Evolutionary conservation across 2,888 invertebrate species (phyloP), one percentile per base, ranked within the genome.

Genomic region (Polyommatus iphigenia): DNA sequence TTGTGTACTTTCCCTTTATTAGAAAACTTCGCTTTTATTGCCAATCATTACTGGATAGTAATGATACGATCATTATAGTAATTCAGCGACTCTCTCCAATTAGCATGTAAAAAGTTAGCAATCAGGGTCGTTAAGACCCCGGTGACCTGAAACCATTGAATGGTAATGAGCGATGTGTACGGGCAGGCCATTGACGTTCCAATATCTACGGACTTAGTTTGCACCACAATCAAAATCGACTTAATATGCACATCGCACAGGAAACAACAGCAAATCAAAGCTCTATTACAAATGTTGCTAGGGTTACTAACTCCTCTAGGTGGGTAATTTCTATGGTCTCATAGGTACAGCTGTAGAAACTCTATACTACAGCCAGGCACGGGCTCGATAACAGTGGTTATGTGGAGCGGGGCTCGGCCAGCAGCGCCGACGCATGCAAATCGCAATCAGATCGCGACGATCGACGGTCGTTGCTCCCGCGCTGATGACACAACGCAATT

Each of bases 381-480:
- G 20, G 13, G 32, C 4, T 32, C 24, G 41, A 59, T 77, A 59
- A 73, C 78, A 77, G 79, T 80, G 80, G 79, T 81, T 82, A 79
- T 78, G 81, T 81, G 82, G 81, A 78, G 81, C 79, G 79, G 76
- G 79, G 76, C 79, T 73, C 76, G 71, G 76, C 78, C 78, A 72
- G 54, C 32, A 80, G 81, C 85, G 86, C 85, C 83, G 85, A 88
- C 90, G 89, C 91, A 93, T 91, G 93, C 92, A 92, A 91, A 93
- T 91, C 90, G 88, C 91, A 92, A 94, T 93, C 93, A 91, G 93
- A 90, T 91, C 93, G 92, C 90, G 90, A 91, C 91, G 87, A 84
- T 86, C 85, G 86, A 87, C 85, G 82, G 84, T 84, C 82, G 83
- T 84, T 83, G 75, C 75, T 41, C 50, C 75, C 75, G 50, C 75